Base-by-base conservation (phyloP, 2,797 vertebrate species). In the Anisognathus igniventris region DNA sequence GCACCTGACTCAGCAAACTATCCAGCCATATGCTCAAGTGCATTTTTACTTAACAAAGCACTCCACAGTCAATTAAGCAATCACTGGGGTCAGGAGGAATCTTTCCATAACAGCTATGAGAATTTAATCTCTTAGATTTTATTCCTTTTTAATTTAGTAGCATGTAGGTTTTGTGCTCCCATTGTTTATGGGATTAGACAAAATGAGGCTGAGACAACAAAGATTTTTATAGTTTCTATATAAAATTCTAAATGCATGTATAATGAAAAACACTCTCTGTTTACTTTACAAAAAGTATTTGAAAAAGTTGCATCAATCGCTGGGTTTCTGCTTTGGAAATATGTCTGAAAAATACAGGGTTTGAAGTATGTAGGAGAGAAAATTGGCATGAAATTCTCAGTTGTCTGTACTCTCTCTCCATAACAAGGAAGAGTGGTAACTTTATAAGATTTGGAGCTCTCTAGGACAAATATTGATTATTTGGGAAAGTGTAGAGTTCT, bases 41-140 rank as follows among this genome's bases (percentile, higher is more conserved):
- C 72, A 37, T 81, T 95, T 91, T 75, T 61, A 54, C 67, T 90
- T 84, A 90, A 78, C 61, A 92, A 90, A 93, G 62, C 54, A 83
- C 35, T 90, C 70, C 82, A 80, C 87, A 92, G 87, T 47, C 91
- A 91, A 88, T 95, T 92, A 86, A 91, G 62, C 70, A 86, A n/a
- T 75, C 87, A 83, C 50, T 96, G 61, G 35, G 48, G 54, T 92
- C 79, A 50, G 65, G 8, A 91, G n/a, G 33, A 90, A 62, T 80
- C 57, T 87, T 89, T 89, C 61, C 14, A 2, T 68, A 74, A 39
- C 57, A 68, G 28, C 71, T 56, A 30, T 58, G 28, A 75, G 47
- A 73, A 88, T 65, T 86, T 77, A 60, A 37, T 57, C 10, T 58
- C 50, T 62, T 48, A 22, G 31, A 15, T 5, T 22, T 60, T 48